Evolutionary conservation across 1,140 invertebrate species (phyloP), one percentile per base, ranked within the genome.

Genomic region (Brachionus rotundiformis): DNA sequence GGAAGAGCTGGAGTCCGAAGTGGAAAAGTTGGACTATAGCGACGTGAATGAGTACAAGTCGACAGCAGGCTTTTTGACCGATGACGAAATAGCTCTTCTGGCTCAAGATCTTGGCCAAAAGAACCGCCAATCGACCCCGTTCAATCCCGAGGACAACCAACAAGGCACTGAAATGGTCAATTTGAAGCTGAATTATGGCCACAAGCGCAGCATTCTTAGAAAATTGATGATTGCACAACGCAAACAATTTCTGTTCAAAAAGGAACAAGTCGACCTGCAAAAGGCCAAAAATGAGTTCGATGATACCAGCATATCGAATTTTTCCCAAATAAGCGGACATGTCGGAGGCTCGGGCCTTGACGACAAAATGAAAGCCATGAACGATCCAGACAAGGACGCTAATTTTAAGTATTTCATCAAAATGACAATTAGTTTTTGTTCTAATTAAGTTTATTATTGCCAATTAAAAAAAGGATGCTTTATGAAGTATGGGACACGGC

Each of bases 401-500:
- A 63, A 54, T 23, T 36, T 19, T 19, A 79, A 79, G 68, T 73
- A 44, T n/a, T n/a, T 33, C n/a, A 13, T n/a, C 16, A 33, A 68
- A 33, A 2, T 36, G 3, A 31, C 16, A 36, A 33, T n/a, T 33
- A 10, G 0, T 68, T 68, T 68, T 11, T 25, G 10, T 27, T 76
- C 16, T n/a, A n/a, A n/a, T n/a, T n/a, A n/a, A n/a, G n/a, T n/a
- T n/a, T n/a, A n/a, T n/a, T n/a, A n/a, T n/a, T n/a, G n/a, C n/a
- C n/a, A n/a, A n/a, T n/a, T n/a, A n/a, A n/a, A n/a, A n/a, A n/a
- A 4, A 79, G 76, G 19, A 59, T 59, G 47, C 36, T 79, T 19
- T 79, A 79, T 63, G 76, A 79, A 8, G 76, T 79, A 13, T 82
- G 81, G 81, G 65, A 82, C 27, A 68, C 65, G 47, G 39, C 81